phyloP scores from a whole-genome alignment of 2,888 invertebrate genomes.

The Clivina fossor region DNA sequence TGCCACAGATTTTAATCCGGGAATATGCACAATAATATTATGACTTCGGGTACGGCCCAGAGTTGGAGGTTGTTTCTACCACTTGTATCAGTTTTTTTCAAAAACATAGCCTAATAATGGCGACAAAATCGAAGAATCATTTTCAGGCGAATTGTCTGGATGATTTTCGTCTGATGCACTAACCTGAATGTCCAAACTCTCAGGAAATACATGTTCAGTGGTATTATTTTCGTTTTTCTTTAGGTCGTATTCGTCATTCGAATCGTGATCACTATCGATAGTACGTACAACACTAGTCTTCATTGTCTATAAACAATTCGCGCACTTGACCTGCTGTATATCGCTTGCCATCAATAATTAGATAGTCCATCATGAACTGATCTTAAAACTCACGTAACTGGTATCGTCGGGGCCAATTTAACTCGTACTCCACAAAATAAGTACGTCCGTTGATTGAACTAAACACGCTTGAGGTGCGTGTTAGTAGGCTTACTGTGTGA shows the following conservation, averaged over 20 bases:
- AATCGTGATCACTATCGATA: not conserved
- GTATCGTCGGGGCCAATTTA: not conserved
- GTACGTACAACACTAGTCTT: slow-evolving; percentile 1
- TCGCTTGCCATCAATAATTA: not conserved
- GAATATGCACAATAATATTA: not conserved
- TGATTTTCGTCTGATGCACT: not conserved
- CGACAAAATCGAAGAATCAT: not conserved
- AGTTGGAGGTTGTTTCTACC: not conserved
- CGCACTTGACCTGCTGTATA: slow-evolving; percentile 2
- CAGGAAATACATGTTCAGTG: not conserved
- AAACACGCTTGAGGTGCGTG: too few species aligned
- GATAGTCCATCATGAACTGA: not conserved
- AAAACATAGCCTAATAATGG: not conserved
- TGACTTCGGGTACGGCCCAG: not conserved
- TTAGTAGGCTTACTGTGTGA: too few species aligned
- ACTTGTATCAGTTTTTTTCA: not conserved
- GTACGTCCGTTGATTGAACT: too few species aligned
- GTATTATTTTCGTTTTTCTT: not conserved
- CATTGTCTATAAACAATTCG: not conserved
- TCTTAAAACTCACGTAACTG: slow-evolving; percentile 5
- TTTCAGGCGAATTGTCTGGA: not conserved
- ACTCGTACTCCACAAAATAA: too few species aligned
- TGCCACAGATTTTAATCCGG: not conserved
- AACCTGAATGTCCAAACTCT: not conserved
- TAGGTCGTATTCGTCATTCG: not conserved